phyloP scores from a whole-genome alignment of 2,888 invertebrate genomes.

The Heliconius sara region DNA sequence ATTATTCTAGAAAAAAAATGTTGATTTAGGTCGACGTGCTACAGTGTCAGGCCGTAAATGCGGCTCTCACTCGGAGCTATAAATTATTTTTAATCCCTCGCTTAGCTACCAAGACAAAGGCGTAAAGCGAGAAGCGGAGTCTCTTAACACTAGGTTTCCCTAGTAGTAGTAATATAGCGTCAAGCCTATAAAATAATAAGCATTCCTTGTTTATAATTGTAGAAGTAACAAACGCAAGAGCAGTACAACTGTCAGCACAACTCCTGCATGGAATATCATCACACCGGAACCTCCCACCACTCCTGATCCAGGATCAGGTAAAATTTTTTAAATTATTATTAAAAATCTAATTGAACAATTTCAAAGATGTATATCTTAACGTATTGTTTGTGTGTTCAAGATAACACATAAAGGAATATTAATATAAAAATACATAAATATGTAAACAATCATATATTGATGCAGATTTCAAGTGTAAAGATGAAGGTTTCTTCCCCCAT shows the following conservation, averaged over 20 bases:
- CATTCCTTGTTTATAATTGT: conserved; percentile 24
- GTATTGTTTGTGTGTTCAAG: not conserved
- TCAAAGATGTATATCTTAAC: not conserved
- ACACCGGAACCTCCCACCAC: conserved; percentile 95
- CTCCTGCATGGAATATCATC: conserved; percentile 83
- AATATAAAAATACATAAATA: not conserved
- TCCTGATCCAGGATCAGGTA: conserved; percentile 93
- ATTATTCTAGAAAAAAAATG: too few relatives aligned
- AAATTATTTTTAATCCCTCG: too few relatives aligned
- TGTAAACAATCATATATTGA: not conserved
- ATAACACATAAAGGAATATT: not conserved
- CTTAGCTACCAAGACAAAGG: too few relatives aligned
- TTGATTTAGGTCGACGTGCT: too few relatives aligned
- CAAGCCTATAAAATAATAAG: too few relatives aligned
- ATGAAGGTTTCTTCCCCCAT: conserved; percentile 96
- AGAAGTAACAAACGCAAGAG: conserved; percentile 69
- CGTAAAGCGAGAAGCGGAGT: too few relatives aligned
- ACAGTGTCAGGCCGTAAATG: too few relatives aligned
- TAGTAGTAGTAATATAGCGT: too few relatives aligned
- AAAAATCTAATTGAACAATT: too few relatives aligned
- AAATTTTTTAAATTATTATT: conserved; percentile 14
- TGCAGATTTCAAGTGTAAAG: conserved; percentile 94
- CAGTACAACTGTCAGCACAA: conserved; percentile 69
- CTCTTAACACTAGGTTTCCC: too few relatives aligned
- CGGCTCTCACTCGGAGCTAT: too few relatives aligned